Evolutionary conservation across 2,888 invertebrate species (phyloP).

Genomic region (Microctonus hyperodae): DNA sequence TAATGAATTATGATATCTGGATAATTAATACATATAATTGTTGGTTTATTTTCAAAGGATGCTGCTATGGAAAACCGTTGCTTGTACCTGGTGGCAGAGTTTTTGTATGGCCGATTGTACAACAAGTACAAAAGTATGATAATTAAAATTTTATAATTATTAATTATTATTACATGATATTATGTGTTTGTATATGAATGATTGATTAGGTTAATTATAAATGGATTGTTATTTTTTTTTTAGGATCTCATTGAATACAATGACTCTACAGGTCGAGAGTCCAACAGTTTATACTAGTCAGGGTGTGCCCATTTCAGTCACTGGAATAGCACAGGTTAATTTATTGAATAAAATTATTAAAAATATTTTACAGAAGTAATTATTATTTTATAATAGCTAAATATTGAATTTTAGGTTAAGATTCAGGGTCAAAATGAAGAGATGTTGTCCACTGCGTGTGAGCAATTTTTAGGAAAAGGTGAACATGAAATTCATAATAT

Average conservation of each 20-base stretch:
- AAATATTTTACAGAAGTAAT: slow-evolving; percentile 20
- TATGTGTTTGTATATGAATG: neutral
- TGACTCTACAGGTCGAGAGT: slow-evolving; percentile 96
- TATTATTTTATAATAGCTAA: slow-evolving; percentile 3
- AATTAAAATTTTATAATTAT: no score
- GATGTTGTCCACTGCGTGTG: slow-evolving; percentile 90
- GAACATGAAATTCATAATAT: slow-evolving; percentile 90
- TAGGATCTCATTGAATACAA: slow-evolving; percentile 94
- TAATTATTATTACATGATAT: neutral
- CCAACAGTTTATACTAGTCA: slow-evolving; percentile 96
- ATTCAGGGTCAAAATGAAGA: slow-evolving; percentile 90
- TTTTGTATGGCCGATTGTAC: slow-evolving; percentile 95
- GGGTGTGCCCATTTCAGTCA: slow-evolving; percentile 96
- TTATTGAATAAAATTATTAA: no score
- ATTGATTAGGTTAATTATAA: neutral
- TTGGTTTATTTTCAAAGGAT: slow-evolving; percentile 71
- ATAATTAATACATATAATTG: slow-evolving; percentile 1
- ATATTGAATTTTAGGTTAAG: slow-evolving; percentile 70
- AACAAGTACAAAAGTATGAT: slow-evolving; percentile 82
- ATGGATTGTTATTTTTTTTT: no score
- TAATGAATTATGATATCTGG: neutral
- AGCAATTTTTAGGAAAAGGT: slow-evolving; percentile 90
- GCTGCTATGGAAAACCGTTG: slow-evolving; percentile 91
- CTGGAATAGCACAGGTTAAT: slow-evolving; percentile 92
- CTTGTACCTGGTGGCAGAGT: slow-evolving; percentile 95